Base-by-base conservation (phyloP, 2,113 vertebrate species). In the Myotis brandtii region DNA sequence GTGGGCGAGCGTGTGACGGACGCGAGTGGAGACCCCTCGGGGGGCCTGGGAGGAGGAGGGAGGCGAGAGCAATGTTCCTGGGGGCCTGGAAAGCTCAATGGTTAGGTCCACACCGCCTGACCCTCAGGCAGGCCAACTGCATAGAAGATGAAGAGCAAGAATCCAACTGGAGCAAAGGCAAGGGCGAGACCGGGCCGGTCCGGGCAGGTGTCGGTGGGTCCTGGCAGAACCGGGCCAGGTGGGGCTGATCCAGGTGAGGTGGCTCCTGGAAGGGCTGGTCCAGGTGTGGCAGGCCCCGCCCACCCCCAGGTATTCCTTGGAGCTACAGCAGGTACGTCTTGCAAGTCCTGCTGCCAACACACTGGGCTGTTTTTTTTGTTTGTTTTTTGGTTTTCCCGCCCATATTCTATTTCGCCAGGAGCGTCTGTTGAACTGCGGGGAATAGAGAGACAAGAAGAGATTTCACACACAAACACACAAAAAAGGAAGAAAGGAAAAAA, bases 311-410 rank as follows among this genome's bases (percentile, higher is more conserved):
- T 2, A 7, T 1, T 13, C 14, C 8, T 23, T 3, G 17, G 20
- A 20, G 3, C n/a, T 16, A 0, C 25, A 1, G 46, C 50, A 10
- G 76, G 76, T 13, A 1, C 23, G 62, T 1, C 9, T 3, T 9
- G 1, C 1, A 0, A 0, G 17, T 5, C 7, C 34, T 0, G 34
- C 62, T 2, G 5, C 0, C 5, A 6, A 1, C 3, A 2, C 0
- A 6, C 6, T 43, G 40, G 40, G 40, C 6, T 43, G 5, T 6
- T 43, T 43, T 43, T 43, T 43, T 43, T 43, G n/a, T 43, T 43
- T 43, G 40, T 6, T 10, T 0, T 25, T 3, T 0, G 1, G 37
- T 37, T 37, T 37, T 37, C 37, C 3, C 0, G 2, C 0, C 2
- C 0, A 0, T 10, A 6, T 25, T 25, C 75, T 89, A 96, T 5